Evolutionary conservation across 2,888 invertebrate genomes (phyloP), one percentile per base, ranked within the genome.

Genomic region (Rhagonycha lutea): DNA sequence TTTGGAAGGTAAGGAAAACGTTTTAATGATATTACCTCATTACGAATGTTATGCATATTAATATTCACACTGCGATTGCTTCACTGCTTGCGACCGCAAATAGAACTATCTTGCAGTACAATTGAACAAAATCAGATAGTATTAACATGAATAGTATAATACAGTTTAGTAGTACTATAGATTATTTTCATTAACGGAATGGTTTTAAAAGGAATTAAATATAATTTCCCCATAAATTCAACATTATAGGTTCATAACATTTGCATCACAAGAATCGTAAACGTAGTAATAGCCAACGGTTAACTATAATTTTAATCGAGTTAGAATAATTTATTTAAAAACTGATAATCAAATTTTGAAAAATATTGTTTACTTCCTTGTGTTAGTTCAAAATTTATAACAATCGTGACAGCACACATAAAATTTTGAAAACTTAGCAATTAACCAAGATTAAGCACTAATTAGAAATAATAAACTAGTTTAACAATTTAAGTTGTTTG

Each of bases 401-500:
- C n/a, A 0, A n/a, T 2, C 2, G 7, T n/a, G 47, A 47, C 47
- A 47, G n/a, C 47, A 5, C 47, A n/a, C n/a, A 47, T n/a, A 47
- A 47, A 47, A 47, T 47, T 47, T 47, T 47, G n/a, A 47, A 47
- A 47, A 47, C 47, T 47, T 14, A 4, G 12, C 63, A 65, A 65
- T 65, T 18, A 65, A 65, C 24, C 8, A 24, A 65, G 63, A 26
- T 65, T 65, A 24, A n/a, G 26, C n/a, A 65, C 63, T 65, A 65
- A 65, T 65, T 65, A 26, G 24, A 23, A 65, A 65, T 65, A 65
- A 65, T 65, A 24, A 23, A 70, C 70, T 70, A 70, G 26, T 23
- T 70, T 70, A 70, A 70, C 70, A 70, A 70, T 70, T 70, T 61
- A 47, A 70, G 60, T 18, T 29, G 68, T 70, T 47, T 70, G 24